Conservation (phyloP, 1,140 invertebrate species). For the Hermetia illucens region DNA sequence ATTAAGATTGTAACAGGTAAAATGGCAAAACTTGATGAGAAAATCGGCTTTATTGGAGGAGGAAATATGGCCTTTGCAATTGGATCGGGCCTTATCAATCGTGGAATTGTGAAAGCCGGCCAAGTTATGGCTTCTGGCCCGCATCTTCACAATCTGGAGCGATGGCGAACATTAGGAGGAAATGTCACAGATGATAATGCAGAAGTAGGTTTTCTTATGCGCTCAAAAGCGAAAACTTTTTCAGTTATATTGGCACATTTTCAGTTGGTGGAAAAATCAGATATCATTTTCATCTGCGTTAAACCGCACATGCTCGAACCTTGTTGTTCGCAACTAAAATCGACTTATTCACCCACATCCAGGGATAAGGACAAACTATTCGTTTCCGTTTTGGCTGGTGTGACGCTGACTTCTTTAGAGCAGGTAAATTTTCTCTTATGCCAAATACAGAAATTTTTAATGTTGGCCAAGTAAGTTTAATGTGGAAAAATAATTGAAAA, state of each 20-base stretch:
- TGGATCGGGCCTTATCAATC: conserved; percentile 56
- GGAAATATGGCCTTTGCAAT: conserved; percentile 91
- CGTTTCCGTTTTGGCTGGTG: conserved; percentile 68
- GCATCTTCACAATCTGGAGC: conserved; percentile 41
- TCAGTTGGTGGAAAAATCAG: conserved; percentile 40
- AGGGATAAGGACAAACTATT: conserved; percentile 42
- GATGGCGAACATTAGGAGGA: conserved; percentile 48
- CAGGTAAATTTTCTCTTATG: no score
- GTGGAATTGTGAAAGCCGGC: conserved; percentile 34
- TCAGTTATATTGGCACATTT: no score
- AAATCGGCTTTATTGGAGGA: conserved; percentile 81
- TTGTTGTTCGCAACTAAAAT: conserved; percentile 29
- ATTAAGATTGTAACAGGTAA: no score
- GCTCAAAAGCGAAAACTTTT: no score
- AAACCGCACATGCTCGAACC: conserved; percentile 69
- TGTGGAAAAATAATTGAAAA: no score
- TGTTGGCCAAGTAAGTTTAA: no score
- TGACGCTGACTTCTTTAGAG: conserved; percentile 51
- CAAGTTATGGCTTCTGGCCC: conserved; percentile 45
- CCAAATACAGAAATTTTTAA: no score
- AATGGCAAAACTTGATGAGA: conserved; percentile 27
- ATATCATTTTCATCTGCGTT: conserved; percentile 69
- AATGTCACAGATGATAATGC: conserved; percentile 43
- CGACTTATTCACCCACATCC: conserved; percentile 14
- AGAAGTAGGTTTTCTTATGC: conserved; percentile 32